Percentiles rank a stretch among this genome's conserved stretches.
phyloP scores from a whole-genome alignment of 2,113 vertebrate species.

The Octodon degus region DNA sequence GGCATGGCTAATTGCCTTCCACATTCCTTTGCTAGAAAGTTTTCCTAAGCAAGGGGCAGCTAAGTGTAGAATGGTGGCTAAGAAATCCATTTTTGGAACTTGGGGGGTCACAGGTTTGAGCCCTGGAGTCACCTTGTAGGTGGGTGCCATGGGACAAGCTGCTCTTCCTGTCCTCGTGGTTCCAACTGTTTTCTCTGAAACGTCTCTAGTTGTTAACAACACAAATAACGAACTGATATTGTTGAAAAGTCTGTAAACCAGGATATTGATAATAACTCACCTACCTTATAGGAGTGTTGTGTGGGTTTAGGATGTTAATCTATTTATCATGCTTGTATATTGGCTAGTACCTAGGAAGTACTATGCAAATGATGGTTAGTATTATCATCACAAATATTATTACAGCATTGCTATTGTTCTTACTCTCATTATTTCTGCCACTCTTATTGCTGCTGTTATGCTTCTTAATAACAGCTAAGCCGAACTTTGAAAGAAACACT shows the following conservation, averaged over 20 bases:
- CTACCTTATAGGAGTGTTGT: not conserved
- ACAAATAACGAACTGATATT: constrained; percentile 10
- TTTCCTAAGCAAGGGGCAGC: not conserved
- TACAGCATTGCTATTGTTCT: not conserved
- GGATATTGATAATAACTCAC: not conserved
- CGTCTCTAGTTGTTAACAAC: not conserved
- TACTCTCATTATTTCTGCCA: not conserved
- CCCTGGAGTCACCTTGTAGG: not conserved
- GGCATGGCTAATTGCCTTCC: constrained; percentile 2
- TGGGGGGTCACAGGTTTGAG: not conserved
- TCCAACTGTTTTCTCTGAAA: constrained; percentile 65
- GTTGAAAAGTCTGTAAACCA: constrained; percentile 37
- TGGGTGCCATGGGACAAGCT: not conserved
- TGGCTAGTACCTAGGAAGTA: not conserved
- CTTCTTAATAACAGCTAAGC: not conserved
- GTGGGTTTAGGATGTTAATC: constrained; percentile 7
- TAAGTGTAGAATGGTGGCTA: not conserved
- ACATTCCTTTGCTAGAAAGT: not conserved
- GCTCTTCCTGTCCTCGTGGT: constrained; percentile 1
- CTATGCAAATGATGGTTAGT: not conserved
- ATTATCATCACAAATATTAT: not conserved
- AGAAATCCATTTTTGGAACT: not conserved
- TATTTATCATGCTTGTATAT: not conserved
- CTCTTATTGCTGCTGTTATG: not conserved
- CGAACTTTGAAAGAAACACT: constrained; percentile 18